Base-by-base conservation (phyloP, 1,140 invertebrate species). In the Atta colombica region DNA sequence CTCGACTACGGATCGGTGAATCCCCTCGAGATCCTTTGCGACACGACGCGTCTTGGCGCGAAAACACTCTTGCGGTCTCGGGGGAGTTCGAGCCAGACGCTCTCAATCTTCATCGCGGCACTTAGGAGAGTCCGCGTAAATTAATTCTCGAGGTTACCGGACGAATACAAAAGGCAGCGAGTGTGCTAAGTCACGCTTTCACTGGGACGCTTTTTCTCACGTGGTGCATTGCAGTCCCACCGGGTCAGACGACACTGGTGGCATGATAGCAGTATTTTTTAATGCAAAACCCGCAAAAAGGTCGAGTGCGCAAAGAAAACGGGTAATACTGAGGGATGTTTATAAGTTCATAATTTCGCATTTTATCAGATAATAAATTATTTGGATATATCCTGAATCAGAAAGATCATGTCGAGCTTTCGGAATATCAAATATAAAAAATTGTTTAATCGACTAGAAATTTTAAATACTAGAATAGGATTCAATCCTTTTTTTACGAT, bases 51-150 rank as follows among this genome's bases (percentile, higher is more conserved):
- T 77, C 84, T 84, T 60, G 71, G 65, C 81, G 51, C 69, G 87
- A 89, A 90, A 87, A 90, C 88, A 87, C 77, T 88, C 75, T 55
- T 39, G 72, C 68, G 82, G 85, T 74, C 88, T 39, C 82, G 72
- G 55, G 49, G 77, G 77, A 82, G 86, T 90, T 86, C 58, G 71
- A 61, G 10, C 75, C 87, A 77, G 88, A 84, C 85, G 78, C 87
- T 53, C 89, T 91, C 87, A 87, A 89, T 91, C 90, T 91, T 91
- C 89, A 91, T 91, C 80, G 87, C 77, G 88, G 77, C 90, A 87
- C 90, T 91, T 91, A 91, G 80, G 60, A 72, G 66, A 68, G 66
- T 74, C 51, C 63, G 49, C 74, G 89, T 87, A 91, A 91, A 91
- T 91, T 90, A 90, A 91, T 91, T 91, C 90, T 25, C 71, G 53